Conservation (phyloP, 2,888 invertebrate genomes). For the Drosophila phalerata region DNA sequence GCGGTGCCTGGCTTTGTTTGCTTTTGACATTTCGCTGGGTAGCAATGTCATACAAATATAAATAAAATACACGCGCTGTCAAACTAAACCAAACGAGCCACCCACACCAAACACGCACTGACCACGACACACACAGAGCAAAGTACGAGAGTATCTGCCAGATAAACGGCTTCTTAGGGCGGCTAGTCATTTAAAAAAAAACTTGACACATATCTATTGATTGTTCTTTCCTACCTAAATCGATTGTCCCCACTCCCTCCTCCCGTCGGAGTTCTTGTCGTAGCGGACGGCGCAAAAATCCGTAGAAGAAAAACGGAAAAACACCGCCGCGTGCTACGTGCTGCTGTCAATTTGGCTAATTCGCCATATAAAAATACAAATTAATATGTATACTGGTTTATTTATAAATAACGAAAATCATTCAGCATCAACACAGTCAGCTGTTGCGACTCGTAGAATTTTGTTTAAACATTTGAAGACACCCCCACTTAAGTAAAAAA, state of each 20-base stretch:
- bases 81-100: constrained; percentile 33
- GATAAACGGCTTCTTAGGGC: constrained; percentile 44
- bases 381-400: constrained; percentile 48
- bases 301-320: constrained; percentile 18
- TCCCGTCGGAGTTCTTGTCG: constrained; percentile 2
- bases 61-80: constrained; percentile 63
- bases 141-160: constrained; percentile 24
- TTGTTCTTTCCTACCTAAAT: constrained; percentile 29
- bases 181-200: too few species aligned
- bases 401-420: constrained; percentile 62
- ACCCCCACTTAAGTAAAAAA: constrained; percentile 20
- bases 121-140: constrained; percentile 40
- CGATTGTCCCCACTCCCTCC: constrained; percentile 26
- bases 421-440: constrained; percentile 59
- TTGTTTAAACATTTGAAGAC: constrained; percentile 15
- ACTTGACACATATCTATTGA: constrained; percentile 39
- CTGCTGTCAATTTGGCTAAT: constrained; percentile 55
- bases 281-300: constrained; percentile 9
- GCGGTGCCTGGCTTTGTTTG: constrained; percentile 67
- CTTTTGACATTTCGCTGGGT: constrained; percentile 81
- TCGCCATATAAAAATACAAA: constrained; percentile 55
- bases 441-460: constrained; percentile 64
- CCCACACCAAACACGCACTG: constrained; percentile 62
- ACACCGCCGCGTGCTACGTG: constrained; percentile 32
- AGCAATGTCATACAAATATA: constrained; percentile 83